Evolutionary conservation across 1,140 invertebrate species (phyloP), one percentile per base, ranked within the genome.

Genomic region (Belonocnema kinseyi): DNA sequence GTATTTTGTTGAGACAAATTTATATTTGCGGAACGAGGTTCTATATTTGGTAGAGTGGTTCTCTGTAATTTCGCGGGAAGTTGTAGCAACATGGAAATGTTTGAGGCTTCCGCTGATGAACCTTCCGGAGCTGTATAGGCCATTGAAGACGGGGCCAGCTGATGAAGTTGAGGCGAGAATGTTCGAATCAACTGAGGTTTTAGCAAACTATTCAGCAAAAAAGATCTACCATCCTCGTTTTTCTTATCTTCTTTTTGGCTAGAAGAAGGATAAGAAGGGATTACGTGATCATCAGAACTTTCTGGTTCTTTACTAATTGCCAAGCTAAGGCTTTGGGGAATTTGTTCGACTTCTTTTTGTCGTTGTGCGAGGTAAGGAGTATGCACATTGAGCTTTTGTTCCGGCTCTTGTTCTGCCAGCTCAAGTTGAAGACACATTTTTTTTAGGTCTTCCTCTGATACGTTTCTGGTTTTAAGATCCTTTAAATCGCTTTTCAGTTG

Each of bases 151-250:
- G 87, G 87, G 14, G 92, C 88, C 14, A 92, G 72, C 33, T 92
- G 92, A 82, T 92, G 89, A 16, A 92, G 83, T 73, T 91, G 88
- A 1, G 89, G 84, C 10, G 91, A 88, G 17, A 90, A 85, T 46
- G 78, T 87, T 61, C 86, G 85, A 8, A 80, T 54, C 1, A 86
- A 74, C 70, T 85, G 86, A 7, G 87, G 50, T 86, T 96, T 96
- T 1, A 97, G 90, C 14, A 97, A 90, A 78, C 95, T 97, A 7
- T 96, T 97, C 46, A 97, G 89, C n/a, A 97, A 87, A 0, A 96
- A 96, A 0, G 96, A 97, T 51, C 92, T 89, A 21, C 88, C 87
- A 0, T 86, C 89, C 58, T 77, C 78, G 71, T 85, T 87, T 16
- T 83, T 86, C 46, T 85, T 89, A 19, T 90, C 87, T 11, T 89